Evolutionary conservation across 2,113 vertebrate genomes (phyloP), one percentile per base, ranked within the genome.

Genomic region (Podarcis muralis): DNA sequence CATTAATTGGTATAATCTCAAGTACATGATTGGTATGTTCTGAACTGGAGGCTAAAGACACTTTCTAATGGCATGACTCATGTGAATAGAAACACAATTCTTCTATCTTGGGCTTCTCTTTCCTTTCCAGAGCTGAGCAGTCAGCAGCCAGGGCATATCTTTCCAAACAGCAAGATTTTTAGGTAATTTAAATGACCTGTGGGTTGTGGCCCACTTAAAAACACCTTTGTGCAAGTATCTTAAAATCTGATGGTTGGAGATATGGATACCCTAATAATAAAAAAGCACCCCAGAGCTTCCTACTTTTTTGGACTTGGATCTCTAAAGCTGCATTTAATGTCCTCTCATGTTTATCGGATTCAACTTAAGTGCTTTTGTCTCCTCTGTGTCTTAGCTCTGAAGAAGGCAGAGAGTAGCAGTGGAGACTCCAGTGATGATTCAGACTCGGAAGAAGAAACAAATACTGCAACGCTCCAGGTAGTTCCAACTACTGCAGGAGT

Each of bases 401-500:
- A 93, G 83, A 53, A 87, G 0, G 16, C 83, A 0, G n/a, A 92
- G 81, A 97, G 92, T 81, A 96, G 96, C 96, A 96, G 94, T 15
- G 96, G 96, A 83, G 96, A 96, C 48, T 97, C 96, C 0, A 97
- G 95, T 1, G 95, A 96, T 86, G 97, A 97, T 89, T 95, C 96
- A 0, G 96, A 96, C 27, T 87, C 88, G 0, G 94, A 95, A 74
- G 75, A 83, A 53, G 62, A 3, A 30, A 18, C 62, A 88, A 40
- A 43, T 66, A 0, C 82, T 88, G 71, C 94, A 84, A 8, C 1
- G 0, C 1, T 93, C n/a, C 96, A 97, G 96, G 97, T 97, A 96
- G 92, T 27, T 40, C 82, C 18, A 43, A 15, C 83, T 32, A 65
- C 79, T 35, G 83, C 9, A 23, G 57, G 27, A 20, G n/a, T 81